Evolutionary conservation across 2,113 vertebrate species (phyloP).

Genomic region (Tyto alba): DNA sequence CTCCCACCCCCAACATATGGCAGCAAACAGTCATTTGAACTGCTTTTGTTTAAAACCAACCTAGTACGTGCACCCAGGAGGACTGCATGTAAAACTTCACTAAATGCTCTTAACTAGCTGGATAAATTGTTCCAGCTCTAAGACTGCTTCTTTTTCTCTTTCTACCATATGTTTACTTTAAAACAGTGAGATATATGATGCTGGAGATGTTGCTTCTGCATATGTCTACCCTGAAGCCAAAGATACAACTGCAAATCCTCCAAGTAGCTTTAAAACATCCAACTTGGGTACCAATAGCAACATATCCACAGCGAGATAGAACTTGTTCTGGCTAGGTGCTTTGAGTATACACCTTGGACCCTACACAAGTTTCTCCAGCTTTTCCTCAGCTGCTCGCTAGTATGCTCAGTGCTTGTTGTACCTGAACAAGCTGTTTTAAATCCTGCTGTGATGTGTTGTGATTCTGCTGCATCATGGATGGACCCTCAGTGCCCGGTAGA

Average conservation of each 20-base stretch:
- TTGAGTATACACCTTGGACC: background rate
- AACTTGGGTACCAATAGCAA: background rate
- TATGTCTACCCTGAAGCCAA: background rate
- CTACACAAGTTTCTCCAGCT: background rate
- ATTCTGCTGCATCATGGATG: accelerated
- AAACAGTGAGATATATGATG: background rate
- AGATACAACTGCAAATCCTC: background rate
- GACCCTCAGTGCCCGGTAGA: background rate
- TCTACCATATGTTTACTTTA: background rate
- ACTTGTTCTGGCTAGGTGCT: background rate
- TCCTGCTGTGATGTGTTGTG: accelerated
- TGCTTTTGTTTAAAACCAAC: background rate
- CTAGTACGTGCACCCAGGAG: background rate
- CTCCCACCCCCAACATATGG: background rate
- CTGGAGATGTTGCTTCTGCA: background rate
- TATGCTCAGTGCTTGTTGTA: background rate
- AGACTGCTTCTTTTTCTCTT: background rate
- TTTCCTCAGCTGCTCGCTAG: background rate
- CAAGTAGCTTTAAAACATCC: background rate
- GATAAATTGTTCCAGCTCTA: background rate
- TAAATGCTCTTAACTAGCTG: background rate
- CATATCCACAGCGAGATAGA: accelerated
- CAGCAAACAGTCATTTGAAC: background rate
- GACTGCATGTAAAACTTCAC: background rate
- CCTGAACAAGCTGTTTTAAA: background rate